Conservation (phyloP, 2,113 vertebrate genomes). For the Pachyramphus minor region DNA sequence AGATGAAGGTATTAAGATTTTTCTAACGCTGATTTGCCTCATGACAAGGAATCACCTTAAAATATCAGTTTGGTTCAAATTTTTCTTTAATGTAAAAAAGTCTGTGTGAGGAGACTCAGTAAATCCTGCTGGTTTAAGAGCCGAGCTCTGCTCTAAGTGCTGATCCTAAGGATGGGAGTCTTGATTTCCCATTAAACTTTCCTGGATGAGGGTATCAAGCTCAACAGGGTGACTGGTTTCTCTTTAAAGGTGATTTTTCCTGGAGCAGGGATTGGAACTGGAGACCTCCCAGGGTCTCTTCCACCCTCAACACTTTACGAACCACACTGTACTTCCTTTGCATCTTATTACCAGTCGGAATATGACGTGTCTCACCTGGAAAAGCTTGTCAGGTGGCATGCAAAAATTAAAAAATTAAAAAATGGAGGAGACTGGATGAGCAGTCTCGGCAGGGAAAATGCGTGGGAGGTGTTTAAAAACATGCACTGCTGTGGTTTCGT, state of each 20-base stretch:
- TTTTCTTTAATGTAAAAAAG: neutral
- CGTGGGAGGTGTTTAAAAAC: constrained; percentile 52
- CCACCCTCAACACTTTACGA: neutral
- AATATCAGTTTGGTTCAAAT: neutral
- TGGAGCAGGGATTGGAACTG: neutral
- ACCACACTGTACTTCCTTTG: accelerated
- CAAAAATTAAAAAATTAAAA: neutral
- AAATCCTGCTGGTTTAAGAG: neutral
- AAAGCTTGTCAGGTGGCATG: neutral
- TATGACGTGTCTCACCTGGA: neutral
- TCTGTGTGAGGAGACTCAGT: neutral
- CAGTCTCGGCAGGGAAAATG: neutral
- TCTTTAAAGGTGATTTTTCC: neutral
- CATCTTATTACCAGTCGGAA: neutral
- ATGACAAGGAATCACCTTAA: neutral
- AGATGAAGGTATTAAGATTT: neutral
- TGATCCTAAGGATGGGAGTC: neutral
- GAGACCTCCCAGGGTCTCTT: neutral
- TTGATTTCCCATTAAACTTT: neutral
- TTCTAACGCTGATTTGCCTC: neutral
- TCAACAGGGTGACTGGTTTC: neutral
- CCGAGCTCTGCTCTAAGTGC: neutral
- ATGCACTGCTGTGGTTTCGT: constrained; percentile 8
- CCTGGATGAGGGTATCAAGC: neutral
- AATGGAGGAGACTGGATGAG: constrained; percentile 13